phyloP scores from a whole-genome alignment of 2,888 invertebrate species.

The Catonia carolina region DNA sequence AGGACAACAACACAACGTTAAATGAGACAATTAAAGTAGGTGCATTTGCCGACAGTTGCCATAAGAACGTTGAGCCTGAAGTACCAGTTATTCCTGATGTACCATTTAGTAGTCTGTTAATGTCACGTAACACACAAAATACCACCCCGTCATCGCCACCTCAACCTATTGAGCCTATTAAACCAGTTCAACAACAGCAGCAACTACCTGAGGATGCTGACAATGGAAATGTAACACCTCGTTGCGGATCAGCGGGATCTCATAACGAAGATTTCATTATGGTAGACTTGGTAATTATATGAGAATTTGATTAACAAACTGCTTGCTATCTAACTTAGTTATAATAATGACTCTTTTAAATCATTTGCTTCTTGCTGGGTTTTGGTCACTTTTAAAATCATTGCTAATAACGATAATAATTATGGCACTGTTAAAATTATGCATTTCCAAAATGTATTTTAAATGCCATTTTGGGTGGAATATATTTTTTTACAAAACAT shows the following conservation, averaged over 20 bases:
- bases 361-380: neutral
- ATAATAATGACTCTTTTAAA: neutral
- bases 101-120: conserved; percentile 56
- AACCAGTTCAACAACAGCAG: neutral
- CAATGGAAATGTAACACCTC: conserved; percentile 43
- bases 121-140: conserved; percentile 41
- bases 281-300: conserved; percentile 57
- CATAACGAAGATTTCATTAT: conserved; percentile 57
- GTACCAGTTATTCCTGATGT: conserved; percentile 54
- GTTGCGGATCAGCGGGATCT: conserved; percentile 40
- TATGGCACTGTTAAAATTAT: too few relatives aligned
- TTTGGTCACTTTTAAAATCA: too few relatives aligned
- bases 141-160: conserved; percentile 21
- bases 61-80: conserved; percentile 39
- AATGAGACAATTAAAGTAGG: conserved; percentile 68
- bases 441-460: too few relatives aligned
- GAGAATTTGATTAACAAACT: conserved; percentile 26
- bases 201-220: conserved; percentile 40
- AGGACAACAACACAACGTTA: conserved; percentile 60
- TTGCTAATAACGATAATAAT: too few relatives aligned
- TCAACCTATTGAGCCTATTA: conserved; percentile 28
- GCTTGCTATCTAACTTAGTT: neutral
- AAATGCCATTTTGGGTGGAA: too few relatives aligned
- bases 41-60: conserved; percentile 64
- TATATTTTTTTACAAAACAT: too few relatives aligned